These are phyloP conservation scores for Plumapathes pennacea DNA, from an alignment of 92 coral and sea anemone genomes.

Conservation along the genomic window DNA sequence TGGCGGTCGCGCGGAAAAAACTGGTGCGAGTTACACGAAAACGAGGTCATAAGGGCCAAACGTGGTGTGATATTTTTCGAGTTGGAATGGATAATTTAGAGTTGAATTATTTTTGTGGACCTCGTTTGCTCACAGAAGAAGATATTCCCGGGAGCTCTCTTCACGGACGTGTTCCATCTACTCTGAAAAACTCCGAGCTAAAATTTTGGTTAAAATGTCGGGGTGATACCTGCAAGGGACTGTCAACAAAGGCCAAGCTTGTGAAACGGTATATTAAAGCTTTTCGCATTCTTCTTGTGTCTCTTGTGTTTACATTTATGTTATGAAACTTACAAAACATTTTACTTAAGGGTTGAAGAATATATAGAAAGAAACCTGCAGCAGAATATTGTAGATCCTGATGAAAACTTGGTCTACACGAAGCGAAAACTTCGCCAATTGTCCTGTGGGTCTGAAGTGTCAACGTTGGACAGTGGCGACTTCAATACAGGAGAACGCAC, in stretches of 20 bases:
- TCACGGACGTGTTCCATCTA: constrained; percentile 26
- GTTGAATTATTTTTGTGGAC: too few relatives aligned
- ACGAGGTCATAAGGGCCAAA: too few relatives aligned
- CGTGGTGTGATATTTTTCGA: too few relatives aligned
- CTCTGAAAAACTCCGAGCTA: constrained; percentile 23
- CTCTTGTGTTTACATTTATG: too few relatives aligned
- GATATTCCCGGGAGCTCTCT: constrained; percentile 42
- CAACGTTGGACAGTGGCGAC: constrained; percentile 1
- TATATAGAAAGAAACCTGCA: not conserved
- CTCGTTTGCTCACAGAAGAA: constrained; percentile 27
- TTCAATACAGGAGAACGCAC: constrained; percentile 9
- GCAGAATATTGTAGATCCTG: constrained; percentile 14
- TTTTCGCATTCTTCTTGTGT: too few relatives aligned
- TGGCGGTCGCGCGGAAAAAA: too few relatives aligned
- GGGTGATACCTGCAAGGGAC: constrained; percentile 41
- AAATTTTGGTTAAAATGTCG: constrained; percentile 41
- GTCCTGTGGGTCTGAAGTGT: too few relatives aligned
- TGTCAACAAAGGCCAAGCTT: constrained; percentile 40
- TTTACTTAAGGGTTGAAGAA: constrained; percentile 25
- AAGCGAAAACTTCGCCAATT: constrained; percentile 15
- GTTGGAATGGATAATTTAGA: too few relatives aligned
- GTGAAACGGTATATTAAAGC: too few relatives aligned
- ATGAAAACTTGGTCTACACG: constrained; percentile 7
- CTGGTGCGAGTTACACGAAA: too few relatives aligned
- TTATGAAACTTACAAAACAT: too few relatives aligned